Percentiles rank a stretch among this genome's conserved stretches.
These are phyloP conservation scores for Cichladusa arquata DNA, from an alignment of 2,113 vertebrate genomes.

Conservation along the genomic window DNA sequence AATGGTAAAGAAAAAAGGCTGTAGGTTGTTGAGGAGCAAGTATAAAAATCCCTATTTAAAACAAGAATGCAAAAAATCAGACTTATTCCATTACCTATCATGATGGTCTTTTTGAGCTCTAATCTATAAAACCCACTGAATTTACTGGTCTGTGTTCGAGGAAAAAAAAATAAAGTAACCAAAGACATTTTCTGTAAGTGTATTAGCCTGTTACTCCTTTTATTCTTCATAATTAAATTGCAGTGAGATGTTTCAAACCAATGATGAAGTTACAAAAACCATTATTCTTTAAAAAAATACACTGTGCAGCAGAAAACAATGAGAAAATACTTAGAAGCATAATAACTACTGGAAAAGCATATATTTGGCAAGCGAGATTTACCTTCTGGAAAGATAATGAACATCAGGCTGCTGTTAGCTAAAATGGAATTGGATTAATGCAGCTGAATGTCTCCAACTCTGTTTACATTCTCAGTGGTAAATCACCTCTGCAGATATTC, in stretches of 20 bases:
- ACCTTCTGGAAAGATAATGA: not conserved
- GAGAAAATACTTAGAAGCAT: not conserved
- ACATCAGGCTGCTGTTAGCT: not conserved
- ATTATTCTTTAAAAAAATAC: not conserved
- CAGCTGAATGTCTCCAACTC: not conserved
- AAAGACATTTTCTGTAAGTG: not conserved
- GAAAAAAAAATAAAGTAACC: not conserved
- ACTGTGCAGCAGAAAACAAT: not conserved
- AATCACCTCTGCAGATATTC: not conserved
- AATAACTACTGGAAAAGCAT: not conserved
- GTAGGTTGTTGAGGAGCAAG: not conserved
- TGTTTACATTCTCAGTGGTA: not conserved
- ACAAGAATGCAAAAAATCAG: not conserved
- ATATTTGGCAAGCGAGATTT: not conserved
- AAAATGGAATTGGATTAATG: slow-evolving; percentile 10
- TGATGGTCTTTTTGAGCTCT: not conserved
- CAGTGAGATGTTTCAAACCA: not conserved
- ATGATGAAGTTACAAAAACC: not conserved
- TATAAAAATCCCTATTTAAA: not conserved
- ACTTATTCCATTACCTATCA: not conserved
- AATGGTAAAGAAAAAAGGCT: not conserved
- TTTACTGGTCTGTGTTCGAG: not conserved
- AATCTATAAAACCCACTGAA: not conserved
- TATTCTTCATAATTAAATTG: not conserved
- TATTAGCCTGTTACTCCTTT: not conserved